Conservation (phyloP, 2,888 invertebrate genomes). For the Conomelus anceps region DNA sequence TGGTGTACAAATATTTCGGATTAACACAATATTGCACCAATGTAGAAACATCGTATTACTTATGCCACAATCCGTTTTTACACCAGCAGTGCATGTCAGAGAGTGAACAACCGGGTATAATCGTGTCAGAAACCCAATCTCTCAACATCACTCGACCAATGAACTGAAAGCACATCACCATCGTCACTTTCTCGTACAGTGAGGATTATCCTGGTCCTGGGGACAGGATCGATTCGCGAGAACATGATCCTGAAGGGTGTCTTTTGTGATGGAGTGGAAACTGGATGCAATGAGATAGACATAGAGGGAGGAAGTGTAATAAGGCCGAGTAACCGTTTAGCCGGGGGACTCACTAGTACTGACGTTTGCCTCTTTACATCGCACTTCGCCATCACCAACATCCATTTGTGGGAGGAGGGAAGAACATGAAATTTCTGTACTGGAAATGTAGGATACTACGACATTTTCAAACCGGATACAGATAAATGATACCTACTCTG, state of each 20-base stretch:
- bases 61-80: not conserved
- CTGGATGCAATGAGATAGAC: not conserved
- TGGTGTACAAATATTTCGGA: too few relatives aligned
- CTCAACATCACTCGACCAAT: not conserved
- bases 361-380: not conserved
- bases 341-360: not conserved
- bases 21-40: not conserved
- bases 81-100: not conserved
- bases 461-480: too few relatives aligned
- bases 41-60: not conserved
- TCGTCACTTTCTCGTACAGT: not conserved
- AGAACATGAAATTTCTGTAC: too few relatives aligned
- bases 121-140: not conserved
- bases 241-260: not conserved
- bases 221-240: not conserved
- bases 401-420: not conserved
- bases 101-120: not conserved
- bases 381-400: not conserved
- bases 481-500: too few relatives aligned
- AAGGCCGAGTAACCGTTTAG: not conserved
- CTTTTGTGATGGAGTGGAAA: not conserved
- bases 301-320: constrained; percentile 3
- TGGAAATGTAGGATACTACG: too few relatives aligned
- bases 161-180: not conserved
- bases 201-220: not conserved